Conservation (phyloP, 1,140 invertebrate species). For the Sminthurides bifidus region DNA sequence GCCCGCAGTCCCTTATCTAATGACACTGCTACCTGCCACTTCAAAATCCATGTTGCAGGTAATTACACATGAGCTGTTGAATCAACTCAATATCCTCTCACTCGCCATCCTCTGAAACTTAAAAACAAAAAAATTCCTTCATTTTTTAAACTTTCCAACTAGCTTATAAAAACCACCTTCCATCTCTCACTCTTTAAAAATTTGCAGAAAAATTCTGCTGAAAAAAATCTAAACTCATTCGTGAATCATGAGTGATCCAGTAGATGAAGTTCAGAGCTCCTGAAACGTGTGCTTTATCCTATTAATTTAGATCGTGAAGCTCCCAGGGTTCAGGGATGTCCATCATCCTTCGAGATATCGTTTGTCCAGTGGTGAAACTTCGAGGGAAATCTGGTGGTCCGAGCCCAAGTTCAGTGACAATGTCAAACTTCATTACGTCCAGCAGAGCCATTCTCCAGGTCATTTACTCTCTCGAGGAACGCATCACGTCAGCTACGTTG, state of each 20-base stretch:
- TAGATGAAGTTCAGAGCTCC: no score
- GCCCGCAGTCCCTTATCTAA: conserved; percentile 46
- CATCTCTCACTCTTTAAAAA: no score
- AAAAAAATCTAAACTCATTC: no score
- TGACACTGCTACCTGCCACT: conserved; percentile 46
- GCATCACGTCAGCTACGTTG: conserved; percentile 51
- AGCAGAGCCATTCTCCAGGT: conserved; percentile 39
- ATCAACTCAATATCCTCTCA: no score
- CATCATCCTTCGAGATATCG: conserved; percentile 49
- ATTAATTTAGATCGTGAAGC: conserved; percentile 43
- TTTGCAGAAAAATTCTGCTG: no score
- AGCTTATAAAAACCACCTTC: no score
- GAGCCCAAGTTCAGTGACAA: conserved; percentile 56
- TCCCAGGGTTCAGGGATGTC: conserved; percentile 48
- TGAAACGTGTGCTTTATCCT: no score
- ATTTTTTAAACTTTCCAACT: no score
- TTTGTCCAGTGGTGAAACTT: conserved; percentile 43
- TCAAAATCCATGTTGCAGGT: conserved; percentile 50
- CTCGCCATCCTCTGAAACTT: no score
- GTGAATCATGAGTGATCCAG: no score
- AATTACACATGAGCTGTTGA: no score
- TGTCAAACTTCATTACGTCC: conserved; percentile 35
- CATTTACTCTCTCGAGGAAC: conserved; percentile 45
- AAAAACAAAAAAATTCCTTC: no score
- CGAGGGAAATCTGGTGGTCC: conserved; percentile 49